Base-by-base conservation (phyloP, 2,888 invertebrate genomes). In the Amblyjoppa fuscipennis region DNA sequence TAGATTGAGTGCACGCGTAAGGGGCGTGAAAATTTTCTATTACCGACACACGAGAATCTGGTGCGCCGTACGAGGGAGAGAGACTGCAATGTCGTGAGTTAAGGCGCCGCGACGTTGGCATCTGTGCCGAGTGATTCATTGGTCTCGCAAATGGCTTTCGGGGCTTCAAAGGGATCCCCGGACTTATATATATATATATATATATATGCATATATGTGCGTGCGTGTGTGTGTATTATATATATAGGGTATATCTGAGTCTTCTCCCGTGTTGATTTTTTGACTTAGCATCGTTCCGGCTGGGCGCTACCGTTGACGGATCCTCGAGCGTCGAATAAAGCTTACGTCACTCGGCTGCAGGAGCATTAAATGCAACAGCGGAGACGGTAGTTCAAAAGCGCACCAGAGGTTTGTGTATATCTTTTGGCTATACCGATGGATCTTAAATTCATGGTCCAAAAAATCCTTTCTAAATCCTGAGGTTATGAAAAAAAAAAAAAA, bases 181-280 rank as follows among this genome's bases (percentile, higher is more conserved):
- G 83, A 80, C 70, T 81, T 83, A 68, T 49, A 31, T n/a, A 51
- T 51, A 68, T 74, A 73, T 64, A 41, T 75, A 68, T 13, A 7
- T 16, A 53, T 11, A 34, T 6, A 20, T 38, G 45, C 11, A 3
- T 41, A 31, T 20, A 41, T 41, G 1, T 7, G 9, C 9, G 11
- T 45, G 51, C 51, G 9, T 59, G 11, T 38, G 69, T 69, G 16
- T 51, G n/a, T 51, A 13, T 51, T n/a, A 51, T 51, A 56, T 56
- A 7, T n/a, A 51, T 20, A 56, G 11, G 9, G 4, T 59, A 28
- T 28, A 25, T 84, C 45, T 70, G 38, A 64, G 64, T 68, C 80
- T 84, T 81, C 28, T 28, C 1, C 3, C 59, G 88, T 92, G 92
- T 92, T 92, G 92, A 92, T 92, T 92, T 92, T 92, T 91, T 91